A percentile compares a stretch with the other conserved stretches of the same genome.
These are phyloP conservation scores for Sinocyclocheilus rhinocerous DNA, from an alignment of 2,113 vertebrate species.

Conservation along the genomic window DNA sequence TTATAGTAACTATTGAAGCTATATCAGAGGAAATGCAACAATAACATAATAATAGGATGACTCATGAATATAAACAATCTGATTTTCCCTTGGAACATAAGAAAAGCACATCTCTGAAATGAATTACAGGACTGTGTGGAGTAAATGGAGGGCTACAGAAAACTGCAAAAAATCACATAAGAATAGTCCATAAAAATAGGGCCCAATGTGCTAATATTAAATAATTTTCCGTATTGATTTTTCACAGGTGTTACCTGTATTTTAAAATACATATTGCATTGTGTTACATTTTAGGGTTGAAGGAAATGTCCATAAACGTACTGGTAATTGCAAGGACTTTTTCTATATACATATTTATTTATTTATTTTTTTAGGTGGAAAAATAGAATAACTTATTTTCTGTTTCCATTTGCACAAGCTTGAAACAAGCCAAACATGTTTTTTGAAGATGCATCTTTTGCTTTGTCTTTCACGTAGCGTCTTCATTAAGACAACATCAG, in stretches of 20 bases:
- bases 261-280: not conserved
- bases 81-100: not conserved
- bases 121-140: not conserved
- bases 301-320: not conserved
- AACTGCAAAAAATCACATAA: not conserved
- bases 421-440: not conserved
- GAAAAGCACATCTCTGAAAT: not conserved
- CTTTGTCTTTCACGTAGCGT: constrained; percentile 60
- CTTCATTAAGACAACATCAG: constrained; percentile 65
- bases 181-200: not conserved
- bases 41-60: not conserved
- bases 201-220: not conserved
- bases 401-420: not conserved
- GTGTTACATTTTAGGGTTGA: not conserved
- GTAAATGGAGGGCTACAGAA: not conserved
- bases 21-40: not conserved
- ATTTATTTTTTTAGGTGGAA: not conserved
- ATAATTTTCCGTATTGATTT: not conserved
- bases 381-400: not conserved
- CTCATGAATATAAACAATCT: not conserved
- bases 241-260: not conserved
- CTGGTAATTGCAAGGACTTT: no score
- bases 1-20: not conserved
- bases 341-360: not conserved
- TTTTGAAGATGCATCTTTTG: constrained; percentile 12